Conservation (phyloP, 2,113 vertebrate species). For the Bubo bubo region DNA sequence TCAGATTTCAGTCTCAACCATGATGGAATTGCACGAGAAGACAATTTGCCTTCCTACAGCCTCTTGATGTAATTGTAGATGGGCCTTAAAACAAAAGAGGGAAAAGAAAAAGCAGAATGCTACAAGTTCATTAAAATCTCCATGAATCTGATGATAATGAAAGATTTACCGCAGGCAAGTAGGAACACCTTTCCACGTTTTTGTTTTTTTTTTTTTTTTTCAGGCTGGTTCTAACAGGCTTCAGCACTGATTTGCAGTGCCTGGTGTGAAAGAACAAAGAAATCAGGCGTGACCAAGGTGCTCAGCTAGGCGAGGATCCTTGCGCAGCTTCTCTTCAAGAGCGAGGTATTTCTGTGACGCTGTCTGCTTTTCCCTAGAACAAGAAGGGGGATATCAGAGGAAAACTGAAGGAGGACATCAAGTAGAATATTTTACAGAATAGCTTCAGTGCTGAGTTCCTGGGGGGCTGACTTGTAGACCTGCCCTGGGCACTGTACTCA, state of each 20-base stretch:
- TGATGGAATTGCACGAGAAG: neutral
- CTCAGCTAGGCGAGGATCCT: constrained; percentile 65
- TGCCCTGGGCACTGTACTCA: neutral
- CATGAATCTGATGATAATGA: neutral
- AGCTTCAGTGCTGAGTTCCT: neutral
- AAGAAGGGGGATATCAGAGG: neutral
- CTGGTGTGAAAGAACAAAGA: neutral
- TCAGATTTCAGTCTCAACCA: neutral
- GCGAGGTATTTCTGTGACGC: constrained; percentile 70
- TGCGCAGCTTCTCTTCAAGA: constrained; percentile 73
- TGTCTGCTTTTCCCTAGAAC: constrained; percentile 73
- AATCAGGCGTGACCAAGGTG: neutral
- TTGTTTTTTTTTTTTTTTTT: neutral
- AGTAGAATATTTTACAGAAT: neutral
- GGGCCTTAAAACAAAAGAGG: neutral
- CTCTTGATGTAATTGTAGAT: neutral
- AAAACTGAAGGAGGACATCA: neutral
- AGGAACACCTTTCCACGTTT: neutral
- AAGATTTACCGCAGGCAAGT: neutral
- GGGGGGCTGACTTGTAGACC: neutral
- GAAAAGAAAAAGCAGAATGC: neutral
- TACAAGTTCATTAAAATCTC: neutral
- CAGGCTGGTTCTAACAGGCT: neutral
- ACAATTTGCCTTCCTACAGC: neutral
- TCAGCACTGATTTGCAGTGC: neutral